Evolutionary conservation across 2,113 vertebrate genomes (phyloP).

Genomic region (Cyprinodon tularosa): DNA sequence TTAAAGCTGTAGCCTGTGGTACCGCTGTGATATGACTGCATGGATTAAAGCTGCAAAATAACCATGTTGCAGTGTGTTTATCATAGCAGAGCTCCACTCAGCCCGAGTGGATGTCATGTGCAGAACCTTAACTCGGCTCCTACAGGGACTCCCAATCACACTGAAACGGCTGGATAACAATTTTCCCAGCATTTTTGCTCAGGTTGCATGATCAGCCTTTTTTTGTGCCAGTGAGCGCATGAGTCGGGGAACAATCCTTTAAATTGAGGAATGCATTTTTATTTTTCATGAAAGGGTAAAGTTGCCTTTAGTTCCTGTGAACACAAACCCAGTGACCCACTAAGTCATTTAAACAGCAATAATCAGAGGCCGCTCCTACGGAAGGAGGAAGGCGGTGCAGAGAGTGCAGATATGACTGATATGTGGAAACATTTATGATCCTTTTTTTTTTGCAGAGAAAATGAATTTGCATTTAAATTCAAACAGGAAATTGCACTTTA

Average conservation of each 20-base stretch:
- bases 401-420: not conserved
- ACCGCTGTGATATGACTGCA: constrained; percentile 11
- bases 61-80: constrained; percentile 20
- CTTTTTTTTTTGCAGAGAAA: not conserved
- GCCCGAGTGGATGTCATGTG: constrained; percentile 11
- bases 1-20: constrained; percentile 13
- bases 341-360: constrained; percentile 24
- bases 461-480: not conserved
- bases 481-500: not conserved
- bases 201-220: not conserved
- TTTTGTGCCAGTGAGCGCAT: not conserved
- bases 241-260: not conserved
- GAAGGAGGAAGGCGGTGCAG: not conserved
- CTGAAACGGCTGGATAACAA: not conserved
- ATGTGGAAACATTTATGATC: not conserved
- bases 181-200: not conserved
- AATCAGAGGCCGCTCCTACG: constrained; percentile 11
- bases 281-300: constrained; percentile 2
- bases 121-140: not conserved
- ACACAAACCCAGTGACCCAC: constrained; percentile 34
- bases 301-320: constrained; percentile 3
- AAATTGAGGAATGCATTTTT: constrained; percentile 14
- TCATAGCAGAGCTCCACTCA: constrained; percentile 13
- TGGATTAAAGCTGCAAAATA: constrained; percentile 11
- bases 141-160: not conserved